Base-by-base conservation (phyloP, 2,113 vertebrate genomes). In the Todiramphus chloris region DNA sequence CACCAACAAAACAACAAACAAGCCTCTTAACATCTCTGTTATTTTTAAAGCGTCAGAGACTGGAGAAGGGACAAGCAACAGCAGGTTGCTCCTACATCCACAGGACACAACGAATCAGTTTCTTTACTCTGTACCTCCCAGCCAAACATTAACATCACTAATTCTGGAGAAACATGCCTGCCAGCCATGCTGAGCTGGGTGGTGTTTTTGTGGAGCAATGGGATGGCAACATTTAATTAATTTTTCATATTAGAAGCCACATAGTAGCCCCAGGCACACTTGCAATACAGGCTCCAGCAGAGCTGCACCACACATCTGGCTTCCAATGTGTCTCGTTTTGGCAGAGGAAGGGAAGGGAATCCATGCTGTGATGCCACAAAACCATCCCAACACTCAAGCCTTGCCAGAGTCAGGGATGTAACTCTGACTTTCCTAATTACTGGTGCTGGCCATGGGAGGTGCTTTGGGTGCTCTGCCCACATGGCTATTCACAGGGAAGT, bases 271-370 rank as follows among this genome's bases (percentile, higher is more conserved):
- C 35, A 63, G 56, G n/a, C 21, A 70, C 7, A 5, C 20, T 27
- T 2, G 1, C 55, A 81, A 35, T 5, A 7, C 0, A 4, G 6
- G 31, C 28, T 74, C 7, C 37, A 28, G 30, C 0, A 1, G 60
- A 87, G 37, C 9, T 50, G 9, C 15, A 28, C 41, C 55, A 37
- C 31, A 59, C 17, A 8, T 37, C 41, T 87, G 51, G 16, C 17
- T 89, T 79, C 5, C 0, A 0, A 86, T 31, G 8, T 43, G 12
- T 55, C 39, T 60, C 11, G 1, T 37, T 53, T 9, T 41, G 9
- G 8, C 14, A 3, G 5, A 86, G 50, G 23, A 51, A 15, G 11
- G 10, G 3, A 72, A 81, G 6, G 13, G 7, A 67, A 3, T 41
- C 24, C 11, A 35, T 16, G 56, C 13, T 1, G 0, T 53, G 39